Base-by-base conservation (phyloP, 2,797 vertebrate species). In the Erethizon dorsatum region DNA sequence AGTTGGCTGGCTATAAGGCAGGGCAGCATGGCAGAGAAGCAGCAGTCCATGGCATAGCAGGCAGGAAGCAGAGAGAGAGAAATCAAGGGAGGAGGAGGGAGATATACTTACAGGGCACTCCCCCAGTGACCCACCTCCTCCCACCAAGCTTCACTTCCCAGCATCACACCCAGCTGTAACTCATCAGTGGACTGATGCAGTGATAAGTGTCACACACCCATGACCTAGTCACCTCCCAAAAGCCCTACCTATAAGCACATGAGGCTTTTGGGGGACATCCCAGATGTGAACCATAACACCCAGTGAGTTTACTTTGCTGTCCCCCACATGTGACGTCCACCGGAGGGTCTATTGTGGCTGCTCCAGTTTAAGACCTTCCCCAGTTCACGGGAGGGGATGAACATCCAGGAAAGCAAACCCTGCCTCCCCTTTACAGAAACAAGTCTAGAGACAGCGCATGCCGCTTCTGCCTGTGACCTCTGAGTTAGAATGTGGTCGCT, bases 381-480 rank as follows among this genome's bases (percentile, higher is more conserved):
- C 17, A 22, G 61, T 41, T 47, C 2, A 0, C 2, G 41, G 63
- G 14, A 50, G 24, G 6, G 14, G 28, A 24, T 33, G 17, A 1
- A 26, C 6, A 0, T 87, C 41, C 28, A 4, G 41, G 73, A 61
- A 50, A 77, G 37, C 56, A 8, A 10, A 24, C 50, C 71, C 47
- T 1, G 0, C 14, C 28, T 26, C 71, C 41, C 45, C 75, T 14
- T 33, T 31, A 12, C 28, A 50, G 37, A 59, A 54, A 18, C n/a
- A 1, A 1, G 33, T 22, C 85, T 33, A 6, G 67, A 52, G 15
- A 28, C 3, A 0, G n/a, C 8, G 14, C 61, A 22, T 13, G 5
- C 13, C 13, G 0, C 52, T 67, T 37, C 67, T 26, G 14, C n/a
- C 56, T 50, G 0, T 18, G 1, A n/a, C 63, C 59, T 10, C 3